Evolutionary conservation across 1,140 invertebrate genomes (phyloP), one percentile per base, ranked within the genome.

Genomic region (Caenorhabditis tropicalis): DNA sequence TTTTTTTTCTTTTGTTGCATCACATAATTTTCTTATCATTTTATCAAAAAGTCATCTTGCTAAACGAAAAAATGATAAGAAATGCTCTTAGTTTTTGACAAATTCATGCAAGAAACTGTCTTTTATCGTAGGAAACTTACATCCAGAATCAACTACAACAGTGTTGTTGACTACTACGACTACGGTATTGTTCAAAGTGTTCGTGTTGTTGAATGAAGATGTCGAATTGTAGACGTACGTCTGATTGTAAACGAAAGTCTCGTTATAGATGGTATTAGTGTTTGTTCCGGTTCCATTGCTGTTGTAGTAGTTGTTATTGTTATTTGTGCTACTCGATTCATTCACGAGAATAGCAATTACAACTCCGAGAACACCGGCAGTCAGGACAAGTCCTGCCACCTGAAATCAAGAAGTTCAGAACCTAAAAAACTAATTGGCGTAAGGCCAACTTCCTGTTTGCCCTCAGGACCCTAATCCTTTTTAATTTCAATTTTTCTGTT

Each of bases 271-370:
- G 0, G 48, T 82, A 19, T 49, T 36, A 1, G 24, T 51, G 46
- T 46, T 46, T 4, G 29, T 49, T 46, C 31, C 48, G 31, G 10
- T 80, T 80, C 79, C 29, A 51, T 19, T 43, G 29, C 21, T 39
- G 31, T 56, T 31, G 49, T 56, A 56, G 36, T 49, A 27, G 43
- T 21, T 79, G 36, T 31, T 79, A n/a, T n/a, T n/a, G 31, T 29
- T 85, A 51, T 27, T 85, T 4, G n/a, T 74, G 51, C 15, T 81
- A 53, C 31, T 46, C 33, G 4, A 36, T 58, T 46, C 49, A 24
- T 31, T 80, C 7, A 85, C 56, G 9, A 85, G 83, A 48, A 60
- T 81, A 16, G 83, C 83, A 33, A 85, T 85, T 5, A 46, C 53
- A 5, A 85, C 53, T 81, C 83, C 83, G 9, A 85, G 56, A 9